Base-by-base conservation (phyloP, 2,113 vertebrate genomes). In the Oncorhynchus masou region DNA sequence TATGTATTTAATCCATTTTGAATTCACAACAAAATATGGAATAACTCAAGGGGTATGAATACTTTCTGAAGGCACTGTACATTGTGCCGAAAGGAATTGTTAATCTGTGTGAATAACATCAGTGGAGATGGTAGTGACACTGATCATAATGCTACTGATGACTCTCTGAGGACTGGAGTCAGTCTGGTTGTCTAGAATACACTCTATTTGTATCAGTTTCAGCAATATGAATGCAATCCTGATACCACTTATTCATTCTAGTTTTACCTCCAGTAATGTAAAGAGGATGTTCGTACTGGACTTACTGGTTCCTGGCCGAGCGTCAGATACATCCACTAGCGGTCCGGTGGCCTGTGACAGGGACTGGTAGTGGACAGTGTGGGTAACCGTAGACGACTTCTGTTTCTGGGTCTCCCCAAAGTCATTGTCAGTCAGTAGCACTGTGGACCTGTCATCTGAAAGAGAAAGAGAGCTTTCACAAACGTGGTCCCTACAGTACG, bases 261-360 rank as follows among this genome's bases (percentile, higher is more conserved):
- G 68, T 45, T 70, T 9, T 71, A 81, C 80, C 74, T 78, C 65
- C 20, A 77, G 82, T 24, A 57, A 85, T 83, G 86, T 86, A 39
- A 66, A 65, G 27, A 65, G 22, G 45, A 45, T 25, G 72, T 89
- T 87, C 87, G 87, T 91, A 90, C 90, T 91, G 87, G 88, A 92
- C 96, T 98, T 94, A 97, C 97, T 99, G 74, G 97, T 99, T 93
- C 97, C 97, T 34, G 97, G 97, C 74, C 97, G 95, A 82, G 96
- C 97, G 9, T 99, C 97, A 1, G 97, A 99, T 74, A 99, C 97
- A 1, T 99, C 97, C 77, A 99, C 97, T 70, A 99, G 89, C 0
- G 97, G 97, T 73, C 97, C 97, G 0, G 97, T 99, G 86, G 97
- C 96, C 88, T 99, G 97, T 22, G 97, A 98, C 81, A 99, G 95